These are phyloP conservation scores for Pocillopora damicornis DNA, from an alignment of 64 coral and sea anemone species.

Conservation along the genomic window DNA sequence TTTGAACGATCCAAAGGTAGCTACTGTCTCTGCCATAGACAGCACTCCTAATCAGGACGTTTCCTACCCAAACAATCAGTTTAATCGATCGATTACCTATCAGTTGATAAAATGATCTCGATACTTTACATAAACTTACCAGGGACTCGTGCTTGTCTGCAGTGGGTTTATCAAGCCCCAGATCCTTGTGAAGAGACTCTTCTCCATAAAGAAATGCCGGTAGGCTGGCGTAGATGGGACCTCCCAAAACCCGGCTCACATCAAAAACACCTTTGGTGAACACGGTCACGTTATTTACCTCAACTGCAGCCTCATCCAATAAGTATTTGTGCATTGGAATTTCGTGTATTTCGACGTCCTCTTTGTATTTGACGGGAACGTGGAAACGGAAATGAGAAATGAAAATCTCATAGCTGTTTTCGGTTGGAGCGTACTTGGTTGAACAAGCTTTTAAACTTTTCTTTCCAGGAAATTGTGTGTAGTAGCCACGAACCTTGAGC, in stretches of 20 bases:
- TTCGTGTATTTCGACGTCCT: neutral
- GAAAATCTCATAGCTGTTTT: conserved; percentile 16
- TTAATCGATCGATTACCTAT: no score
- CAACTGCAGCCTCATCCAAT: neutral
- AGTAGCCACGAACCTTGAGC: conserved; percentile 31
- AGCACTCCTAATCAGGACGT: no score
- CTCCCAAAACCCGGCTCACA: neutral
- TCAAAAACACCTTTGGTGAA: conserved; percentile 48
- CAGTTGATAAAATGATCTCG: no score
- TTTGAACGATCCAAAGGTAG: no score
- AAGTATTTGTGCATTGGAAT: conserved; percentile 26
- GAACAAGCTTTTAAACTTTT: conserved; percentile 18
- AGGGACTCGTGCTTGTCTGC: neutral
- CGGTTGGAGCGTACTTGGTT: neutral
- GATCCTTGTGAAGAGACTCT: neutral
- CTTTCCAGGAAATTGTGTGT: conserved; percentile 6
- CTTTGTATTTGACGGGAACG: conserved; percentile 16
- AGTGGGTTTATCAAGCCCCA: neutral
- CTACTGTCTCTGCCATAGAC: no score
- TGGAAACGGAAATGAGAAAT: neutral
- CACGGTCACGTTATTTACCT: conserved; percentile 45
- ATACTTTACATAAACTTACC: neutral
- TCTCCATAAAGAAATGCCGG: conserved; percentile 35
- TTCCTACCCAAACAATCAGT: no score
- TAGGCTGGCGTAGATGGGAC: conserved; percentile 2